Evolutionary conservation across 1,140 invertebrate species (phyloP), one percentile per base, ranked within the genome.

Genomic region (Drosophila truncata): DNA sequence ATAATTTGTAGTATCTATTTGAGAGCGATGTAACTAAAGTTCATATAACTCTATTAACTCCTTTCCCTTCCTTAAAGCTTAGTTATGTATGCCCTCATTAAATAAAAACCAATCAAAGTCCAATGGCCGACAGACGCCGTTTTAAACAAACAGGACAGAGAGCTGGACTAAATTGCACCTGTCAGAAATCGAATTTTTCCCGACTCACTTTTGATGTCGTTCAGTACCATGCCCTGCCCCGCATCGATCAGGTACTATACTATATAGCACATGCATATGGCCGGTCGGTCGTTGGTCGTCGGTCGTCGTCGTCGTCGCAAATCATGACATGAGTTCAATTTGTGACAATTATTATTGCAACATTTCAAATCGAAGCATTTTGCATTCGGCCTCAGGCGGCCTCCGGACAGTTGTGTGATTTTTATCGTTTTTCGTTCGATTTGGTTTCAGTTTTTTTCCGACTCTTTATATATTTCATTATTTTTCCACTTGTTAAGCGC

Each of bases 241-340:
- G 27, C 18, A 50, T 41, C 20, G 55, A 70, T 57, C 76, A 59
- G 65, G 55, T 50, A 33, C 18, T 33, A 37, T 44, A 60, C 18
- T 14, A 35, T 39, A 25, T 41, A 29, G 11, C 14, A 8, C 46
- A n/a, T 54, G 6, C 33, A 55, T 55, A 50, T 50, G 33, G 55
- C 33, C 54, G 18, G 29, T 63, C 59, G 49, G 50, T 59, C 49
- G 49, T 55, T 33, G 67, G 35, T 64, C 60, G 29, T 63, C 59
- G 49, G 50, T 59, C 49, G n/a, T n/a, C n/a, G 39, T 66, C 63
- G 57, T 69, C 52, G 54, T 79, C 77, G 62, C 78, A 80, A 80
- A 80, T 80, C 78, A 80, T 80, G 77, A 80, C 78, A 80, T 80
- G 78, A 80, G 78, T 80, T 80, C 78, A 80, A 80, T 80, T 80